Conservation (phyloP, 2,888 invertebrate genomes). For the Stenotaenia linearis region DNA sequence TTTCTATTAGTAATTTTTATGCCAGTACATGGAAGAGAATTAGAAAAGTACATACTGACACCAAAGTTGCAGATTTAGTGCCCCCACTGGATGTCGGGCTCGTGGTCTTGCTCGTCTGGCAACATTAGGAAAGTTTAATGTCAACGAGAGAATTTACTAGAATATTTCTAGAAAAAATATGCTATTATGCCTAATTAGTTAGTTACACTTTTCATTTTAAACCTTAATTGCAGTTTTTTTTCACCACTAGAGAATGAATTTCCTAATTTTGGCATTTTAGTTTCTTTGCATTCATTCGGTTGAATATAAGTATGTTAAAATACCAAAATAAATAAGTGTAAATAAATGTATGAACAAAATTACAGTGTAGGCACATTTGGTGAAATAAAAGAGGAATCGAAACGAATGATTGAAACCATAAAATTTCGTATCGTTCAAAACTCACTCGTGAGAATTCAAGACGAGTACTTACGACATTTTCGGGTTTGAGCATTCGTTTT, state of each 20-base stretch:
- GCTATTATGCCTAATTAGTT: background rate
- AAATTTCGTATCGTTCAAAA: background rate
- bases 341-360: no score
- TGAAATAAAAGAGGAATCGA: no score
- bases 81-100: constrained; percentile 3
- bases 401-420: background rate
- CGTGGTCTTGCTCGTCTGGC: constrained; percentile 9
- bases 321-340: no score
- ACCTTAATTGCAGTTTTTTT: no score
- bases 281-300: no score
- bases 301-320: no score
- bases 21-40: constrained; percentile 7
- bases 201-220: background rate
- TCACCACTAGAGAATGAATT: no score
- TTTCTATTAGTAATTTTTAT: constrained; percentile 5
- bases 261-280: no score
- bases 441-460: background rate
- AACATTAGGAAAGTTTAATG: constrained; percentile 13
- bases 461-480: background rate
- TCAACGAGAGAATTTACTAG: background rate
- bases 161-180: background rate
- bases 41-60: constrained; percentile 24
- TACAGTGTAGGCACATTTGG: no score
- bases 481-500: background rate
- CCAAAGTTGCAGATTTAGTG: background rate